Evolutionary conservation across 2,113 vertebrate genomes (phyloP), one percentile per base, ranked within the genome.

Genomic region (Ellobius talpinus): DNA sequence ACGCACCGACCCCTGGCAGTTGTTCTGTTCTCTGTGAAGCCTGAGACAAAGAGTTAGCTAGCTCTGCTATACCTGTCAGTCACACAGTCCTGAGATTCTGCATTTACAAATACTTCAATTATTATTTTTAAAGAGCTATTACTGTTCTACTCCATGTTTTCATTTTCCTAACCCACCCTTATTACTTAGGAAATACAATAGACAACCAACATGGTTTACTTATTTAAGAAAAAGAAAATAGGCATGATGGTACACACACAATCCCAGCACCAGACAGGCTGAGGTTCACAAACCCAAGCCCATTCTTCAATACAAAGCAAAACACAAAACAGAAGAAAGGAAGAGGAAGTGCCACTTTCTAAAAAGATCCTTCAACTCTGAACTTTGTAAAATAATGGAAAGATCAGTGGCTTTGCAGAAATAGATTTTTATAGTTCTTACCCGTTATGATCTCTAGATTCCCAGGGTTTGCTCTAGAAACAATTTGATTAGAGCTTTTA

Each of bases 1-100:
- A 1, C 47, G 50, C 42, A 87, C 17, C 39, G n/a, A 84, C 78
- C 79, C 55, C 78, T 97, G 78, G 47, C 29, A 73, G 89, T 42
- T 96, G 36, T 87, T 96, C 50, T 87, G 63, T n/a, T 94, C n/a
- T 96, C 72, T 93, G 84, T 95, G 89, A 97, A 96, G 39, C 58
- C 5, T 42, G 77, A 87, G 61, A 91, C 78, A 96, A 97, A 94
- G 70, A 91, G 47, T 90, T 87, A 82, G 90, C 66, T 88, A 77
- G 63, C 9, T 93, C 70, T 93, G 68, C 81, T 82, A 45, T 33
- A 78, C 82, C 65, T 89, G 52, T 72, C 68, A 93, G 29, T 58
- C 81, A 96, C 68, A 94, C 91, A 89, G 91, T 50, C 66, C 45
- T 91, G 42, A 13, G 39, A 42, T 82, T 87, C 65, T 97, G n/a